A percentile compares a stretch with the other conserved stretches of the same genome.
Evolutionary conservation across 1,140 invertebrate genomes (phyloP).

Genomic region (Venturia canescens): DNA sequence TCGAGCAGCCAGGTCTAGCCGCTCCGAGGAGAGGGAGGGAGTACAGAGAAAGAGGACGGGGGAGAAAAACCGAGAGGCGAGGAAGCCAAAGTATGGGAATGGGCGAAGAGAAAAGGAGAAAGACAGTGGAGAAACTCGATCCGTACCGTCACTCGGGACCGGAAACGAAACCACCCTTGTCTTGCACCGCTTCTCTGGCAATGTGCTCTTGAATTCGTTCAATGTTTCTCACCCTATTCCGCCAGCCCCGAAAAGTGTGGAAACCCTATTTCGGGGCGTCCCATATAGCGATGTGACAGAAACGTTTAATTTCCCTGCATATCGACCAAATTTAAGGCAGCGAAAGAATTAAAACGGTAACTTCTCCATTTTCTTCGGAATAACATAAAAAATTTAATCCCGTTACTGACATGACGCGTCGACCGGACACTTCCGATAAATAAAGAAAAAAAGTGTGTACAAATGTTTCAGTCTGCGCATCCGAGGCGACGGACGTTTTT

Average conservation of each 20-base stretch:
- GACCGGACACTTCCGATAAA: too few species aligned
- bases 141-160: constrained; percentile 7
- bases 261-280: neutral
- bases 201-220: constrained; percentile 20
- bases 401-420: too few species aligned
- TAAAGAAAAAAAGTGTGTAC: too few species aligned
- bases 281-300: neutral
- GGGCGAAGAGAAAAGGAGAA: neutral
- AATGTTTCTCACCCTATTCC: constrained; percentile 13
- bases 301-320: neutral
- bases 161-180: constrained; percentile 20
- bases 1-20: constrained; percentile 25
- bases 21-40: neutral
- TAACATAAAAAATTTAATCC: too few species aligned
- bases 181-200: neutral
- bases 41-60: neutral
- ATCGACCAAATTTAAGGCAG: neutral
- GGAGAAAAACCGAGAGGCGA: constrained; percentile 25
- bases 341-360: neutral
- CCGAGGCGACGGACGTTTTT: too few species aligned
- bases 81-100: neutral
- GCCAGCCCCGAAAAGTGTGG: neutral
- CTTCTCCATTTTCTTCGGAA: too few species aligned
- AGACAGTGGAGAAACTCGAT: constrained; percentile 30
- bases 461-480: too few species aligned